Evolutionary conservation across 2,888 invertebrate species (phyloP).

Genomic region (Synergus gifuensis): DNA sequence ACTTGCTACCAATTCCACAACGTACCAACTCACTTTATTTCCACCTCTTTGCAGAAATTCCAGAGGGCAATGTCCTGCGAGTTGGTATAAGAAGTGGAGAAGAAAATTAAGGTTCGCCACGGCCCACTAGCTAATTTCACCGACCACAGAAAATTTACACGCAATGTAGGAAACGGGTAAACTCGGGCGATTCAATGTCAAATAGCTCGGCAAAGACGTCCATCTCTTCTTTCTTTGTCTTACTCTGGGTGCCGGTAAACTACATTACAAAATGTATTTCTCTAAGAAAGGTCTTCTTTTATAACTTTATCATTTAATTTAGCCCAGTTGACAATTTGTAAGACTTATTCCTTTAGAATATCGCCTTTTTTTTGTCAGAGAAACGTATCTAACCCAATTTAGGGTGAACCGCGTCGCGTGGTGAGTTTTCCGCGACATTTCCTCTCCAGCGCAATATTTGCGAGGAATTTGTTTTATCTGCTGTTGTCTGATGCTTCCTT

Average conservation of each 20-base stretch:
- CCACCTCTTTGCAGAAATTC: constrained; percentile 20
- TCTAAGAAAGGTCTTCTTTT: neutral
- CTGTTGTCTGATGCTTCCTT: constrained; percentile 38
- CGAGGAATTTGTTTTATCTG: constrained; percentile 65
- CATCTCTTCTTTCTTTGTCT: neutral
- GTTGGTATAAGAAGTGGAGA: neutral
- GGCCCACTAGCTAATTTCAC: neutral
- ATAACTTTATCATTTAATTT: neutral
- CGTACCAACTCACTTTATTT: constrained; percentile 27
- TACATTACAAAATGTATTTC: neutral
- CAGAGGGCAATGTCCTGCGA: constrained; percentile 5
- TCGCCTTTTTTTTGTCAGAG: neutral
- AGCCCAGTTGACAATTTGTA: neutral
- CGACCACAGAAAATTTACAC: constrained; percentile 5
- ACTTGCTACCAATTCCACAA: constrained; percentile 22
- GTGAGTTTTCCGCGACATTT: constrained; percentile 62
- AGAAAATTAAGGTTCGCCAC: constrained; percentile 26
- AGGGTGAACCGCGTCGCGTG: constrained; percentile 52
- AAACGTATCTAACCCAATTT: neutral
- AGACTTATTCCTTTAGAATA: neutral
- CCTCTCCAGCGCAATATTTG: constrained; percentile 58
- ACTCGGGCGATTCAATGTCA: neutral
- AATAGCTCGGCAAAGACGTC: too few relatives aligned
- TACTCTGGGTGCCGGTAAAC: neutral
- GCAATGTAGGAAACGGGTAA: neutral